phyloP scores from a whole-genome alignment of 2,888 invertebrate genomes.

The Eremobia ochroleuca region DNA sequence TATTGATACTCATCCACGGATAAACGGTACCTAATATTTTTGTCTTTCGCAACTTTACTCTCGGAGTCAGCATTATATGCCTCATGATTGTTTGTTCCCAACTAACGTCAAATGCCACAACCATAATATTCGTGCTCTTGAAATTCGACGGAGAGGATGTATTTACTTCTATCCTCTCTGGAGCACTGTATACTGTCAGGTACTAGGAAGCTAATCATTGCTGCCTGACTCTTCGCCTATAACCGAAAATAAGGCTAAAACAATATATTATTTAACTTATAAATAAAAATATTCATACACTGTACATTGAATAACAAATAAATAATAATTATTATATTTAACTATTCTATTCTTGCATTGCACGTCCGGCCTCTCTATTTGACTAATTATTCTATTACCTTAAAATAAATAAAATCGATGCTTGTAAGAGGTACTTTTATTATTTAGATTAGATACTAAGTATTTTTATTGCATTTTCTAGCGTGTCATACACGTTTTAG shows the following conservation, averaged over 20 bases:
- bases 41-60: not conserved
- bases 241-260: conserved; percentile 64
- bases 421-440: conserved; percentile 59
- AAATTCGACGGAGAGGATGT: conserved; percentile 75
- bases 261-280: conserved; percentile 44
- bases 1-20: not conserved
- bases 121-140: conserved; percentile 77
- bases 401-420: conserved; percentile 65
- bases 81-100: conserved; percentile 83
- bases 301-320: conserved; percentile 61
- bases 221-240: conserved; percentile 85
- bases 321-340: conserved; percentile 38
- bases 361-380: conserved; percentile 86
- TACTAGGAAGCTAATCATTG: conserved; percentile 89
- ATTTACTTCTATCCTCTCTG: conserved; percentile 75
- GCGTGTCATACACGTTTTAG: conserved; percentile 55
- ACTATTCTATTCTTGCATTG: conserved; percentile 87
- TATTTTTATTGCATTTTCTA: conserved; percentile 38
- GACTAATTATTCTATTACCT: conserved; percentile 57
- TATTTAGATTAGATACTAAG: conserved; percentile 30
- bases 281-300: conserved; percentile 56
- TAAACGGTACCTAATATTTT: not conserved
- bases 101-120: conserved; percentile 76
- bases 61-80: conserved; percentile 11
- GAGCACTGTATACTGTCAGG: conserved; percentile 87